Base-by-base conservation (phyloP, 2,888 invertebrate genomes). In the Scelioninae gen. 1 region DNA sequence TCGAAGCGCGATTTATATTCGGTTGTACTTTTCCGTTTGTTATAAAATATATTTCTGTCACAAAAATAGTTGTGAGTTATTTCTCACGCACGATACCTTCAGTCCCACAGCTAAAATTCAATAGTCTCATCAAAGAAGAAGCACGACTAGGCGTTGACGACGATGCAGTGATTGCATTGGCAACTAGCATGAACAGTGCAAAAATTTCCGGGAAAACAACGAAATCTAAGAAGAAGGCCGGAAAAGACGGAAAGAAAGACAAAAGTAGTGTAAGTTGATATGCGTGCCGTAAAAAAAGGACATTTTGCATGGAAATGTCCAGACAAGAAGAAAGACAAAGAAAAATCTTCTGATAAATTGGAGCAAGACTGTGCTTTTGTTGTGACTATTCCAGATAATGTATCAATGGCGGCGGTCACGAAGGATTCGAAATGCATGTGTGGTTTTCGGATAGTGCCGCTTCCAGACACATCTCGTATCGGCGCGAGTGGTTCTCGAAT, bases 71-170 rank as follows among this genome's bases (percentile, higher is more conserved):
- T n/a, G n/a, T n/a, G n/a, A n/a, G n/a, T n/a, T n/a, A n/a, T n/a
- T n/a, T n/a, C n/a, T n/a, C n/a, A n/a, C n/a, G n/a, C n/a, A n/a
- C n/a, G n/a, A n/a, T n/a, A n/a, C n/a, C n/a, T n/a, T n/a, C n/a
- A n/a, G n/a, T n/a, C n/a, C n/a, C n/a, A n/a, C n/a, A n/a, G n/a
- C n/a, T n/a, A n/a, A n/a, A n/a, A n/a, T n/a, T n/a, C n/a, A n/a
- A n/a, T n/a, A n/a, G 69, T 6, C 68, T 69, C 13, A 71, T 71
- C 29, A 71, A 60, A 29, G 69, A 71, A 38, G 69, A 71, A 55
- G n/a, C 58, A 13, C 16, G 58, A 38, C 7, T 45, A 5, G 38
- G 23, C 10, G 49, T 11, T 29, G 47, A 58, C 49, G 58, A 58
- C 9, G 58, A 58, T 5, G 15, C 23, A 0, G 34, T 13, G 16